Evolutionary conservation across 2,797 vertebrate species (phyloP), one percentile per base, ranked within the genome.

Genomic region (Sebastes kiyomatsui): DNA sequence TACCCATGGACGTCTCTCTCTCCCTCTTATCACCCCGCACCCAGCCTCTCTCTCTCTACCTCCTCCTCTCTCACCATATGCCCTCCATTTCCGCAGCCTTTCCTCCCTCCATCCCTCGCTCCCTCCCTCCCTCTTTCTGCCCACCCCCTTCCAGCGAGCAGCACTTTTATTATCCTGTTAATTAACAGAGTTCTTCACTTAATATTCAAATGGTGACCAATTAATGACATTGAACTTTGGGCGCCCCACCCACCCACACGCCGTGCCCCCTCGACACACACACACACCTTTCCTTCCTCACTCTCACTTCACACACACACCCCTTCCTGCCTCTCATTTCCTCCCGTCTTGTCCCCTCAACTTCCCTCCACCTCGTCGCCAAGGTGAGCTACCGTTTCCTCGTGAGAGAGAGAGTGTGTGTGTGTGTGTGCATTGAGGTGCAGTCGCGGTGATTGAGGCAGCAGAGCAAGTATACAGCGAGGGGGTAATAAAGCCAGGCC

Each of bases 151-250:
- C 55, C 89, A 84, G 88, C 92, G 92, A 90, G 82, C 88, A 89
- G 91, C 89, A 93, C 93, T 95, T 97, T 96, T 96, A 96, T 95
- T 96, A 97, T 95, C 91, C 94, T 90, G 94, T 96, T 97, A 96
- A 97, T 96, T 97, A 97, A 97, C 93, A 89, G 92, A 95, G 91
- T 96, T 94, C 94, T 95, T 91, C 91, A 73, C 94, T 94, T 96
- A 96, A 96, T 96, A 97, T 96, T 96, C 95, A 96, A 97, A 97
- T 97, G 95, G 92, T 96, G 96, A 96, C 95, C 94, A 97, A 96
- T 97, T 96, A 97, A 96, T 97, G 95, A 93, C 95, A 96, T 92
- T 95, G 95, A 96, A 97, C 96, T 96, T 96, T 95, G 94, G 64
- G 94, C 85, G 84, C 85, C 91, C 81, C 87, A 84, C 88, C 83